Conservation (phyloP, 2,113 vertebrate species). For the Holacanthus passer region DNA sequence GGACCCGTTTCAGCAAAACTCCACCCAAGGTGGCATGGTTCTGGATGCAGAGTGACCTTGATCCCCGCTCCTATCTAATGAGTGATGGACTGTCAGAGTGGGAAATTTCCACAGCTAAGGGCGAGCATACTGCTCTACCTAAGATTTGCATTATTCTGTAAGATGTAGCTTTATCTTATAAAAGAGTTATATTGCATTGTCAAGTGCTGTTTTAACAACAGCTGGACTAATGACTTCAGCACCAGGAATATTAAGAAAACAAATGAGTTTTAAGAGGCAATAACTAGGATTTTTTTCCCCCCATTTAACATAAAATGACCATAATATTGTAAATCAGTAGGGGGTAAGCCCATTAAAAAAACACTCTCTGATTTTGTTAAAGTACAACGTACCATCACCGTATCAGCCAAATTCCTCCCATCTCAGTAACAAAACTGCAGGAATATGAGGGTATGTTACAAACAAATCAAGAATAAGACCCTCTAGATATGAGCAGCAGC, state of each 20-base stretch:
- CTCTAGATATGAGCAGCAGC: too few species aligned
- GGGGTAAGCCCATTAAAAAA: background rate
- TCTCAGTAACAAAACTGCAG: background rate
- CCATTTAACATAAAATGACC: background rate
- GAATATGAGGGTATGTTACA: background rate
- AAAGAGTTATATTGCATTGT: background rate
- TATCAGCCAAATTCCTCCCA: background rate
- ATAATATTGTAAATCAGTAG: background rate
- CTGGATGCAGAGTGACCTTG: conserved; percentile 45
- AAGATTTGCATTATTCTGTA: background rate
- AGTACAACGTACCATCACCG: background rate
- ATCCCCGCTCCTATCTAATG: conserved; percentile 28
- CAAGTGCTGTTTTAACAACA: background rate
- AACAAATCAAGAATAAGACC: background rate
- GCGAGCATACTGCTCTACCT: background rate
- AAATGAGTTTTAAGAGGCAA: background rate
- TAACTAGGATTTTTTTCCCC: background rate
- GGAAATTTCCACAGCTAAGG: conserved; percentile 8
- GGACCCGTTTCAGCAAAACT: conserved; percentile 51
- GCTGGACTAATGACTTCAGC: background rate
- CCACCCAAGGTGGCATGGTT: conserved; percentile 34
- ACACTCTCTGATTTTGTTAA: background rate
- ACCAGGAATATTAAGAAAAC: background rate
- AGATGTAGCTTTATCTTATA: background rate
- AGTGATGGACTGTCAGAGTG: conserved; percentile 43